Base-by-base conservation (phyloP, 2,888 invertebrate species). In the Leucoma salicis region DNA sequence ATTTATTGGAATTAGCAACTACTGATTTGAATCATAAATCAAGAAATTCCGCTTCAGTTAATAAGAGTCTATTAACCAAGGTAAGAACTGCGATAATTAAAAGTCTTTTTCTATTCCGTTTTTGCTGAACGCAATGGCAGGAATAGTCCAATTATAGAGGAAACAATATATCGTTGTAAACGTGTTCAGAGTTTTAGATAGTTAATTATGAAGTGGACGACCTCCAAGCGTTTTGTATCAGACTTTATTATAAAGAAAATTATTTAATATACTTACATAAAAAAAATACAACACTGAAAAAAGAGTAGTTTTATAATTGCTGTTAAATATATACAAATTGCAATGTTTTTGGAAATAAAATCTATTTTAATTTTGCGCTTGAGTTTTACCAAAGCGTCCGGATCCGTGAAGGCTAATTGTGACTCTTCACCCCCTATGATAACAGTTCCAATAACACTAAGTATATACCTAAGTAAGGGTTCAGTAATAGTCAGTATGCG, bases 141-240 rank as follows among this genome's bases (percentile, higher is more conserved):
- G 13, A 39, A 42, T 28, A 35, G 25, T 43, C 21, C 45, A 43
- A 49, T 49, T 44, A 41, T 16, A 35, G 14, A 42, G 51, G 40
- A 57, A 48, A 55, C 54, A 46, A 55, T 46, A 43, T 42, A 33
- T 28, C 42, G 16, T 39, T 59, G 57, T 56, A 55, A 60, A 60
- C 53, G 57, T 49, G 52, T 45, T 45, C 31, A 45, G 40, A 42
- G 46, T 62, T 63, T 63, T 58, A 46, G 43, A 53, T 47, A 39
- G 47, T 61, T 57, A 50, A 60, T 53, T 57, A 50, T 58, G 42
- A 39, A 55, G 34, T 21, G 31, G 47, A 21, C 35, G 59, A 49
- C 71, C 74, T 70, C 71, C 47, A 33, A 42, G 27, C 14, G 10
- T 39, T 40, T 43, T 46, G 27, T 40, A 35, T 13, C 29, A 13